Evolutionary conservation across 2,113 vertebrate species (phyloP), one percentile per base, ranked within the genome.

Genomic region (Xiphorhynchus elegans): DNA sequence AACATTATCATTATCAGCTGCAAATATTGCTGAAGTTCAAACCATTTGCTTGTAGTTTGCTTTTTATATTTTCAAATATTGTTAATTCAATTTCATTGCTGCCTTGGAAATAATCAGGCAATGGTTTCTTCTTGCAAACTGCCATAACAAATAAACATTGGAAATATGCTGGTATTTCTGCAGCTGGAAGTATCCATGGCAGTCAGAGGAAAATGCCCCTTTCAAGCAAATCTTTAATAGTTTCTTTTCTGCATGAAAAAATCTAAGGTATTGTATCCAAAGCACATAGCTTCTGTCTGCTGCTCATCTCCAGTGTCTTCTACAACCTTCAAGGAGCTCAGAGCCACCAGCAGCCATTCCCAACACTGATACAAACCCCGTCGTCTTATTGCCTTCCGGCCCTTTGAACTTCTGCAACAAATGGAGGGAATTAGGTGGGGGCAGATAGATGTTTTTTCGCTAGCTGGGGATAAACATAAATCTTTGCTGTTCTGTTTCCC

Each of bases 161-260:
- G 86, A 70, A 90, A 50, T 50, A 63, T 0, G 20, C 58, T 62
- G 49, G 16, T 78, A 42, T 55, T 91, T 84, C 77, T 87, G 25
- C 44, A 91, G 39, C 74, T 87, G 37, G 35, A 72, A 91, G 13
- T 56, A 79, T 49, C 60, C 60, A 44, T 17, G 13, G 63, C 58
- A 83, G 25, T 40, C 56, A 80, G 29, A 64, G 63, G 56, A 60
- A 87, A 95, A 90, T 25, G 44, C 7, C 16, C 33, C 35, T 94
- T 81, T 42, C 26, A 52, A 62, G 69, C 52, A 75, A 70, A 63
- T 42, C 33, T 84, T 72, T 72, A 55, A 44, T 46, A 89, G 47
- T 75, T 91, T 87, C 17, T 95, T 79, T 85, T 82, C 52, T 81
- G 76, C 55, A 42, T 44, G 62, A 89, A 84, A 60, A 33, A 91